Evolutionary conservation across 2,113 vertebrate genomes (phyloP).

Genomic region (Aleadryas rufinucha): DNA sequence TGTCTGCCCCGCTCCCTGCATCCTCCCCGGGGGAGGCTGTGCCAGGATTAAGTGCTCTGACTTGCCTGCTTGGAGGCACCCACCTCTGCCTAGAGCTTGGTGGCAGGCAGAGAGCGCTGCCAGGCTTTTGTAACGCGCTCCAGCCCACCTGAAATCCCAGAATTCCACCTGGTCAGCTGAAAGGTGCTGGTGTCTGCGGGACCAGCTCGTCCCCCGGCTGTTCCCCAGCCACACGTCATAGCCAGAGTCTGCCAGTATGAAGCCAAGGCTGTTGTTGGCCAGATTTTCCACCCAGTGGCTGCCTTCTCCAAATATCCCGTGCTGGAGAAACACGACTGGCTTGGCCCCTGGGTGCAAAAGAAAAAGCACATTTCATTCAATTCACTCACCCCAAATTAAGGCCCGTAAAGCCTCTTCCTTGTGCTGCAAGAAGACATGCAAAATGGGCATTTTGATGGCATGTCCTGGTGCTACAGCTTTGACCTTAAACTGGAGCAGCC

Average conservation of each 20-base stretch:
- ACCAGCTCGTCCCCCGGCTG: conserved; percentile 90
- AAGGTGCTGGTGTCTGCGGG: conserved; percentile 78
- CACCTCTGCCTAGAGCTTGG: neutral
- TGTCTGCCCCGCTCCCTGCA: neutral
- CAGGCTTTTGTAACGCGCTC: neutral
- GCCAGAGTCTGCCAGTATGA: conserved; percentile 85
- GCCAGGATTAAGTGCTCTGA: neutral
- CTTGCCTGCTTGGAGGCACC: neutral
- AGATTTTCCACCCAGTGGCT: conserved; percentile 91
- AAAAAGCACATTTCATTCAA: neutral
- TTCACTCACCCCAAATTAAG: neutral
- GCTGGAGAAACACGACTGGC: conserved; percentile 83
- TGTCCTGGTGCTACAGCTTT: neutral
- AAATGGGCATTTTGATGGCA: neutral
- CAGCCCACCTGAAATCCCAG: conserved; percentile 89
- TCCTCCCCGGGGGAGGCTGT: neutral
- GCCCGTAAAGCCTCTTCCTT: neutral
- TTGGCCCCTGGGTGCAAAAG: conserved; percentile 59
- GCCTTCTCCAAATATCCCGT: conserved; percentile 85
- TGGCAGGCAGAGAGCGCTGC: neutral
- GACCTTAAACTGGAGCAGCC: neutral
- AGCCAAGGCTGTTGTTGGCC: conserved; percentile 86
- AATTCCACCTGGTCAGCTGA: conserved; percentile 74
- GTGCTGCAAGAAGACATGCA: neutral
- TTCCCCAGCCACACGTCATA: conserved; percentile 92